These are phyloP conservation scores for Sceloporus tristichus DNA, from an alignment of 2,113 vertebrate species.

Conservation along the genomic window DNA sequence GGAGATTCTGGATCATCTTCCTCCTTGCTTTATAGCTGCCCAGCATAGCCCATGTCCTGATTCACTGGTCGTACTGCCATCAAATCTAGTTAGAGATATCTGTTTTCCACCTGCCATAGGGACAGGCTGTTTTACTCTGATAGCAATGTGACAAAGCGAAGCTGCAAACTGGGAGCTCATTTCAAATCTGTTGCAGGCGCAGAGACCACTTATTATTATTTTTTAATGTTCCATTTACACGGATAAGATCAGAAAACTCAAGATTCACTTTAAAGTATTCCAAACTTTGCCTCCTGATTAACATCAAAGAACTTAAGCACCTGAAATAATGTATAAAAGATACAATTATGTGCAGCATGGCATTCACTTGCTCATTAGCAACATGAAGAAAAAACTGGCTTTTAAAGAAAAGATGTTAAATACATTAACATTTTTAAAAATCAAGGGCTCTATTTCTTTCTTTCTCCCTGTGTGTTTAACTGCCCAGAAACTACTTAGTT, in stretches of 20 bases:
- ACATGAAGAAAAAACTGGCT: slow-evolving; percentile 52
- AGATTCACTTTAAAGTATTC: slow-evolving; percentile 59
- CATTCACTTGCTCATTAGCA: slow-evolving; percentile 43
- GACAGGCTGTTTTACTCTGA: slow-evolving; percentile 55
- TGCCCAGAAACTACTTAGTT: slow-evolving; percentile 58
- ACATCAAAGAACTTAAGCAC: slow-evolving; percentile 53
- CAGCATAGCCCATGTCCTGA: not conserved
- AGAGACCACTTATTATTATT: slow-evolving; percentile 39
- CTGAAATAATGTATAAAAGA: slow-evolving; percentile 50
- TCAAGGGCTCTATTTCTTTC: slow-evolving; percentile 52
- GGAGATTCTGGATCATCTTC: not conserved
- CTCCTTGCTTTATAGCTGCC: not conserved
- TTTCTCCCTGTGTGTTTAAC: slow-evolving; percentile 63
- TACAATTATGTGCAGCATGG: slow-evolving; percentile 13
- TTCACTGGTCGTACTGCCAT: not conserved
- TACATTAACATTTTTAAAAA: slow-evolving; percentile 65
- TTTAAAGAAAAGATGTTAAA: slow-evolving; percentile 60
- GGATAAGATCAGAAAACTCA: slow-evolving; percentile 46
- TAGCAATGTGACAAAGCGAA: slow-evolving; percentile 46
- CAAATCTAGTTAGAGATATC: not conserved
- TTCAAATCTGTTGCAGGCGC: slow-evolving; percentile 63
- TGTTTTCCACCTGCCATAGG: not conserved
- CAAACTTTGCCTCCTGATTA: slow-evolving; percentile 58
- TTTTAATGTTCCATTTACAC: slow-evolving; percentile 58
- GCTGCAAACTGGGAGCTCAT: slow-evolving; percentile 59